Conservation (phyloP, 2,888 invertebrate species). For the Taenaris catops region DNA sequence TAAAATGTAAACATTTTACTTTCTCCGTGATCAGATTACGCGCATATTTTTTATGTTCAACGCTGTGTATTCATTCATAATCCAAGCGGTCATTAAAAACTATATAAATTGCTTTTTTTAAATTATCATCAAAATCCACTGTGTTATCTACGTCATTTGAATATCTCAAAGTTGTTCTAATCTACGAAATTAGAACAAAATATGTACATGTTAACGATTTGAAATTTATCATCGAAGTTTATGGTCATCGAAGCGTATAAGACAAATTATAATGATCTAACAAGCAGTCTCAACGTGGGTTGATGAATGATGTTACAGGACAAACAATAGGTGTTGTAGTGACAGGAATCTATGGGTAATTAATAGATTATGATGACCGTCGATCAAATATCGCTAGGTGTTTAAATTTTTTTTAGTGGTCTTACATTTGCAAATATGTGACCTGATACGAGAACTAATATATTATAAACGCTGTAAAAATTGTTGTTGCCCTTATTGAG, state of each 20-base stretch:
- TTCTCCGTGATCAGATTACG: constrained; percentile 68
- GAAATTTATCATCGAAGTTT: constrained; percentile 31
- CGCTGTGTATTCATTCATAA: constrained; percentile 17
- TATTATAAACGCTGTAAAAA: too few relatives aligned
- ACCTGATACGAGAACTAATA: too few relatives aligned
- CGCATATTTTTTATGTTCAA: constrained; percentile 18
- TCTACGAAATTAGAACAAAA: too few relatives aligned
- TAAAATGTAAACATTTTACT: constrained; percentile 50
- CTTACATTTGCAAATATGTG: too few relatives aligned
- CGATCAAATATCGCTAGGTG: constrained; percentile 52
- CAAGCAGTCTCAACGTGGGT: constrained; percentile 66
- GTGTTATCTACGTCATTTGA: too few relatives aligned
- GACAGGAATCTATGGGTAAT: constrained; percentile 62
- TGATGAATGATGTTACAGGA: constrained; percentile 60
- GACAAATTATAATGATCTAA: constrained; percentile 63
- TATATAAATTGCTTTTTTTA: not conserved
- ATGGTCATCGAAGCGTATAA: constrained; percentile 52
- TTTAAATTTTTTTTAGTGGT: too few relatives aligned
- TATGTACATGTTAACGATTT: constrained; percentile 7
- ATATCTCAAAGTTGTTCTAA: too few relatives aligned
- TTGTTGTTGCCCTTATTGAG: too few relatives aligned
- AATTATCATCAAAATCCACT: not conserved
- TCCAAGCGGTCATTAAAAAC: constrained; percentile 7
- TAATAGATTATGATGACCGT: constrained; percentile 63
- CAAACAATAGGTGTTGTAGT: constrained; percentile 64